Conservation (phyloP, 2,113 vertebrate species). For the Phalacrocorax pelagicus region DNA sequence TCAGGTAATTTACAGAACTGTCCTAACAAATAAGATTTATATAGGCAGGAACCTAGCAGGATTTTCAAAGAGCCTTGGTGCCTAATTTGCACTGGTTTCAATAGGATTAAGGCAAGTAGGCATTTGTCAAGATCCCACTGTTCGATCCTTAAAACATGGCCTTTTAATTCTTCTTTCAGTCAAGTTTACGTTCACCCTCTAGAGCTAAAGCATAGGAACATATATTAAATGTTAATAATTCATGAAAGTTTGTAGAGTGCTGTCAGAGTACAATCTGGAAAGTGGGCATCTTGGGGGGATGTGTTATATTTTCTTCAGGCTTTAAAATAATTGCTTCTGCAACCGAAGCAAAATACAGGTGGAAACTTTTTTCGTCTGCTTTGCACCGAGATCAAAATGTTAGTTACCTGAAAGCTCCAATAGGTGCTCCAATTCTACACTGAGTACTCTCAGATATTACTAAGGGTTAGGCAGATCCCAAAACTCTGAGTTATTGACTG, state of each 20-base stretch:
- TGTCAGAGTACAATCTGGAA: not conserved
- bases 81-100: not conserved
- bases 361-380: not conserved
- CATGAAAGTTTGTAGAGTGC: not conserved
- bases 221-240: not conserved
- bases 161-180: slow-evolving; percentile 23
- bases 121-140: not conserved
- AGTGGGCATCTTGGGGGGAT: not conserved
- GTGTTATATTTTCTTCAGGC: not conserved
- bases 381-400: not conserved
- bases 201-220: not conserved
- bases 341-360: not conserved
- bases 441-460: not conserved
- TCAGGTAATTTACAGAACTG: slow-evolving; percentile 14
- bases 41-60: not conserved
- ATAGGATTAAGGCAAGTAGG: slow-evolving; percentile 18
- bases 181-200: not conserved
- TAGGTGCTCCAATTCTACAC: not conserved
- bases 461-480: not conserved
- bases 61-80: not conserved
- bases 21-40: slow-evolving; percentile 39
- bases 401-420: not conserved
- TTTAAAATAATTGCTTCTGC: slow-evolving; percentile 6
- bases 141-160: not conserved
- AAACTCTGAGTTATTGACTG: not conserved